phyloP scores from a whole-genome alignment of 2,888 invertebrate species.

The Aricia artaxerxes region DNA sequence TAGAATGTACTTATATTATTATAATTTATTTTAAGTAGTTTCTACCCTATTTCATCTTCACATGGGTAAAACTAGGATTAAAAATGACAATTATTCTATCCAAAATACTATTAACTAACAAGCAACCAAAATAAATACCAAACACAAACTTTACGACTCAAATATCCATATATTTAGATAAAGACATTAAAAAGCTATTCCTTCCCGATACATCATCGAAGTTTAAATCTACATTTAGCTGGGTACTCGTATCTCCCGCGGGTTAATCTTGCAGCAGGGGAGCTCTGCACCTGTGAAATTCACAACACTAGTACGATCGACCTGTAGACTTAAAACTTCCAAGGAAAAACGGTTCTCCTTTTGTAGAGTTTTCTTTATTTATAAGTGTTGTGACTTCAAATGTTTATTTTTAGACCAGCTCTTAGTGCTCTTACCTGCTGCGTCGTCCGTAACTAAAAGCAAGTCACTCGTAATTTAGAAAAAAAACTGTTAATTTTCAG shows the following conservation, averaged over 20 bases:
- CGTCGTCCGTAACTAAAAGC: background rate
- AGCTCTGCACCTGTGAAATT: conserved; percentile 24
- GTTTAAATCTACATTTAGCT: conserved; percentile 22
- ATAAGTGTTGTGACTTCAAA: background rate
- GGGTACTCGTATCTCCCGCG: background rate
- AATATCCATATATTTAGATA: background rate
- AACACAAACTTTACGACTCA: background rate
- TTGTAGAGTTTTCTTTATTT: background rate
- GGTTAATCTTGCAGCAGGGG: conserved; percentile 12
- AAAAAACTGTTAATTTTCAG: background rate
- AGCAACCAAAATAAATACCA: background rate
- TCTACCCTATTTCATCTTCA: no score
- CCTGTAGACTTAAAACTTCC: conserved; percentile 14
- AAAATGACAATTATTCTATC: no score
- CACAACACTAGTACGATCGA: conserved; percentile 26
- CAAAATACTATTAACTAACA: background rate
- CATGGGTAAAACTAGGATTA: no score
- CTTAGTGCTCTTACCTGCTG: background rate
- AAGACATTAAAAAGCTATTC: background rate
- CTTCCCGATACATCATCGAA: conserved; percentile 10
- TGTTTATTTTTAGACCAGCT: background rate
- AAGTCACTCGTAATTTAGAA: background rate
- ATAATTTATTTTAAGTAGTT: no score
- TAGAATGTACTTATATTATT: no score
- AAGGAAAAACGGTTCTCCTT: background rate